A percentile compares a stretch with the other conserved stretches of the same genome.
These are phyloP conservation scores for Himalopsyche kuldschensis DNA, from an alignment of 2,888 invertebrate species.

Conservation along the genomic window DNA sequence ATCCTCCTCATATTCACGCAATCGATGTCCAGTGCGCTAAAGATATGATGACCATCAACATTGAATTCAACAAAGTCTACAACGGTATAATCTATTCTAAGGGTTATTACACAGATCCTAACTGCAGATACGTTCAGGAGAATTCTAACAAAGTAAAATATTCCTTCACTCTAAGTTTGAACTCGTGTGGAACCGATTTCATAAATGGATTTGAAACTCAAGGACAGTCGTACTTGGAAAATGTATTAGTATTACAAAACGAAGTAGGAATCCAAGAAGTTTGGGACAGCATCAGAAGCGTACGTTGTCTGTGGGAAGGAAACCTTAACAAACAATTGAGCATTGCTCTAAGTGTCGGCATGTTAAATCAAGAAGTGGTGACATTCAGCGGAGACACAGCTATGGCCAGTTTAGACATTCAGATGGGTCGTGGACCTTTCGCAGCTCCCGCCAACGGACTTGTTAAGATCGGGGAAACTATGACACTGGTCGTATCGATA, in stretches of 20 bases:
- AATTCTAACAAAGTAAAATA: constrained; percentile 71
- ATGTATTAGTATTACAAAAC: constrained; percentile 76
- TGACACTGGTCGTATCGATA: constrained; percentile 79
- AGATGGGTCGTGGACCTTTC: constrained; percentile 75
- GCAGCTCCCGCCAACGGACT: constrained; percentile 75
- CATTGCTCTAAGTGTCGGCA: constrained; percentile 75
- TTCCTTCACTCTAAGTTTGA: constrained; percentile 73
- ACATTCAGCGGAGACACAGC: constrained; percentile 86
- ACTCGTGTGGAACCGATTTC: constrained; percentile 79
- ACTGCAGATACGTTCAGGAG: constrained; percentile 73
- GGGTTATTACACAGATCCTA: constrained; percentile 67
- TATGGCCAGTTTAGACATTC: constrained; percentile 76
- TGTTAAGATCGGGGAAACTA: constrained; percentile 78
- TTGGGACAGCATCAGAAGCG: constrained; percentile 78
- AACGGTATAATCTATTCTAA: constrained; percentile 82
- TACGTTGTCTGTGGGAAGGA: constrained; percentile 81
- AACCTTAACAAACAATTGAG: constrained; percentile 74
- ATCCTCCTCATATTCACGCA: constrained; percentile 75
- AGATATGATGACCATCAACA: constrained; percentile 79
- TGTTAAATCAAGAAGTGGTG: constrained; percentile 77
- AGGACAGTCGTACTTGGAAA: constrained; percentile 78
- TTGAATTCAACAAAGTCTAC: constrained; percentile 76
- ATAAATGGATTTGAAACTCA: constrained; percentile 75
- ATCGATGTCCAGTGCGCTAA: constrained; percentile 78
- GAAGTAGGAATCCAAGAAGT: constrained; percentile 76